Conservation (phyloP, 2,888 invertebrate species). For the Ophion slaviceki region DNA sequence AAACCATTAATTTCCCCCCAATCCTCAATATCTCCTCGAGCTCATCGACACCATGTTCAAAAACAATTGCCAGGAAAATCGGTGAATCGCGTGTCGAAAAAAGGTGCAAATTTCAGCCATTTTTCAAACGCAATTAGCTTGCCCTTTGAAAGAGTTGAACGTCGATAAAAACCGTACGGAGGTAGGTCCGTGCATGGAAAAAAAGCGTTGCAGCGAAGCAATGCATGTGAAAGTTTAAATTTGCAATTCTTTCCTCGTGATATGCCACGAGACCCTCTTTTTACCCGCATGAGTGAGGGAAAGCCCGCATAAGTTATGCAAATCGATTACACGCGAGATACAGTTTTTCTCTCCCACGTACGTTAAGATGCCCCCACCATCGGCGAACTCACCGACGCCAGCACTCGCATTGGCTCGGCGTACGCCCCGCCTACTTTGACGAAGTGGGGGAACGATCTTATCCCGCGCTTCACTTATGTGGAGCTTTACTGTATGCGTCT, state of each 20-base stretch:
- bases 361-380: background rate
- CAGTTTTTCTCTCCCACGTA: conserved; percentile 6
- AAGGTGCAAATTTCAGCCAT: background rate
- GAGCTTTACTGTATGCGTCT: background rate
- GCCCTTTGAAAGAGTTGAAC: background rate
- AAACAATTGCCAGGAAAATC: no score
- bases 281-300: background rate
- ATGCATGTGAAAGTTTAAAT: background rate
- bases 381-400: background rate
- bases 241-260: conserved; percentile 2
- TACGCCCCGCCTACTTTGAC: background rate
- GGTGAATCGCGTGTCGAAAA: background rate
- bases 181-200: background rate
- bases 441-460: background rate
- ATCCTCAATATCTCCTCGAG: background rate
- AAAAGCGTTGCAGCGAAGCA: background rate
- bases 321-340: background rate
- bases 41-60: no score
- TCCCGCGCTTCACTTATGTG: background rate
- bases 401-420: background rate
- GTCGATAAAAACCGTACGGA: background rate
- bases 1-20: background rate
- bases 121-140: background rate
- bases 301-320: conserved; percentile 14
- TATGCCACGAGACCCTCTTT: background rate